phyloP scores from a whole-genome alignment of 2,113 vertebrate species.

The Pachycephala philippinensis region DNA sequence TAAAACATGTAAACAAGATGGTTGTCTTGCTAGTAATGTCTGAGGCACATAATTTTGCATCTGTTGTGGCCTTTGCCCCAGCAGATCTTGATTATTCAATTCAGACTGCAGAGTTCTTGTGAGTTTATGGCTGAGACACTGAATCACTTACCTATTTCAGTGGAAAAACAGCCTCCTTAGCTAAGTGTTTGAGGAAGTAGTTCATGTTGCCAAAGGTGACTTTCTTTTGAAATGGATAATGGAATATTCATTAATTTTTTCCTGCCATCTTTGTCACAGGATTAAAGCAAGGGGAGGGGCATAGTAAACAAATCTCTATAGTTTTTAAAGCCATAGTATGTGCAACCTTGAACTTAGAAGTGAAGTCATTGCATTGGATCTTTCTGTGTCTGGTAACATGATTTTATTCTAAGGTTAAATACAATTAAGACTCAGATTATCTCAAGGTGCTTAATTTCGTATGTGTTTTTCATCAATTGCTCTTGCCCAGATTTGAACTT shows the following conservation, averaged over 20 bases:
- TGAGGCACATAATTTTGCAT: neutral
- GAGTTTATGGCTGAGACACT: neutral
- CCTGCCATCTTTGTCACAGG: neutral
- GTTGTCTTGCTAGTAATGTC: neutral
- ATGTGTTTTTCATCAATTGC: neutral
- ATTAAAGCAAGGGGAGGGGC: neutral
- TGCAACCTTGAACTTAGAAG: neutral
- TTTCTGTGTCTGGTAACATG: neutral
- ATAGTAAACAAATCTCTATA: neutral
- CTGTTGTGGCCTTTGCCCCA: neutral
- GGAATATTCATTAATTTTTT: neutral
- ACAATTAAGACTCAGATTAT: neutral
- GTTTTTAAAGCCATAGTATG: neutral
- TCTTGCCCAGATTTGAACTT: neutral
- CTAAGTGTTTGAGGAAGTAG: neutral
- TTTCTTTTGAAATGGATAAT: neutral
- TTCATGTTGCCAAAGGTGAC: neutral
- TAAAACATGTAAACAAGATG: neutral
- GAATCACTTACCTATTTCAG: neutral
- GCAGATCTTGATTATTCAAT: neutral
- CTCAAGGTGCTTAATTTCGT: neutral
- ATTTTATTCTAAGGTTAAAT: neutral
- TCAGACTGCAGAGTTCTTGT: neutral
- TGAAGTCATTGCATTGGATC: neutral
- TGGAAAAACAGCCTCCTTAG: neutral